phyloP scores from a whole-genome alignment of 2,888 invertebrate species.

The Microctonus hyperodae region DNA sequence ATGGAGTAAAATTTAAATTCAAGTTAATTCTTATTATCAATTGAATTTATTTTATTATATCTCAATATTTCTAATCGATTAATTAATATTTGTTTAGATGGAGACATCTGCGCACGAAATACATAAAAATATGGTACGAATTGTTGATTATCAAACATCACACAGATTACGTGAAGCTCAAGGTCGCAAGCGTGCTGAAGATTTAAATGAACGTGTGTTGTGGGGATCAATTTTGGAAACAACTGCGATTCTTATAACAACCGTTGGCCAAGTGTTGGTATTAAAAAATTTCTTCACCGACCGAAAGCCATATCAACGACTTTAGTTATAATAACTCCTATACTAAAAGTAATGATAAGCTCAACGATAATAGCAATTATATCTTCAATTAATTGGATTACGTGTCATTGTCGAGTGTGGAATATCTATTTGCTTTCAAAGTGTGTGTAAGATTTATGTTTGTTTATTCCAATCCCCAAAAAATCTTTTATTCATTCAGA shows the following conservation, averaged over 20 bases:
- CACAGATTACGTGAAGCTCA: constrained; percentile 94
- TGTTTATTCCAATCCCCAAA: not conserved
- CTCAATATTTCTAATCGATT: not conserved
- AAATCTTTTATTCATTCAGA: no score
- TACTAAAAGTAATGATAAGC: no score
- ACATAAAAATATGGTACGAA: constrained; percentile 86
- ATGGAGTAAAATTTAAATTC: no score
- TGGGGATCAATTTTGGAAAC: constrained; percentile 94
- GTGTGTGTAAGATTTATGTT: not conserved
- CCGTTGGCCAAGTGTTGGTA: constrained; percentile 90
- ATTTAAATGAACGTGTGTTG: constrained; percentile 92
- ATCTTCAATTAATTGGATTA: not conserved
- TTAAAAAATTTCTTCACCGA: constrained; percentile 88
- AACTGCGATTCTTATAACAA: constrained; percentile 80
- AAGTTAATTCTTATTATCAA: not conserved
- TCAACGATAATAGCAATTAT: not conserved
- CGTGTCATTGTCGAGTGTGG: not conserved
- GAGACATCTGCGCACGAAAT: constrained; percentile 90
- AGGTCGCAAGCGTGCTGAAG: constrained; percentile 94
- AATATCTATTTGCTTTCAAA: not conserved
- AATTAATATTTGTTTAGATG: constrained; percentile 70
- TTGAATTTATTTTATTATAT: no score
- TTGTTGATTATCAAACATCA: constrained; percentile 96
- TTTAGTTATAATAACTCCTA: no score
- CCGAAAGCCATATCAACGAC: constrained; percentile 49